A percentile compares a stretch with the other conserved stretches of the same genome.
Conservation (phyloP, 30 jellyfish, hydroid and myxozoan species). For the Hydractinia echinata region DNA sequence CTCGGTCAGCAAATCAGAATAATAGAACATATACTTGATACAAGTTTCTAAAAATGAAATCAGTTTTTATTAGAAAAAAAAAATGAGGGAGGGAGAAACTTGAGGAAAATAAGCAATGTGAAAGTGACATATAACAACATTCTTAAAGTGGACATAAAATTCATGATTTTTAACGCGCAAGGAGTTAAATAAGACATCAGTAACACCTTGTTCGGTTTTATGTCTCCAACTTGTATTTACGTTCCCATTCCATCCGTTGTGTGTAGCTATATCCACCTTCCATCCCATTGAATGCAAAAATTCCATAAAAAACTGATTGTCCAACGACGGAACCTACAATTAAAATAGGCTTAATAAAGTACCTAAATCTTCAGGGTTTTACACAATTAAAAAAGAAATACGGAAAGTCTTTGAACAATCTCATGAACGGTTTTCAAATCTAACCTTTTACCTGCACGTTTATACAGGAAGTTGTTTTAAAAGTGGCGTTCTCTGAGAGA, state of each 20-base stretch:
- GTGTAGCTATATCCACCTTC: constrained; percentile 70
- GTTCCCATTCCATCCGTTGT: constrained; percentile 91
- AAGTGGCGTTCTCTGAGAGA: too few relatives aligned
- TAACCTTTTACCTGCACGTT: too few relatives aligned
- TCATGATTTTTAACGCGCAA: too few relatives aligned
- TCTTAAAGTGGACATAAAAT: too few relatives aligned
- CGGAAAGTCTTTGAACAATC: too few relatives aligned
- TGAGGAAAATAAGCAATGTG: background rate
- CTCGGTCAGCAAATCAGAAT: constrained; percentile 75
- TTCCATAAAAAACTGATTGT: constrained; percentile 59
- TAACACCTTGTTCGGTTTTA: background rate
- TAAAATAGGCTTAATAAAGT: background rate
- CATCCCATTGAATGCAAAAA: constrained; percentile 86
- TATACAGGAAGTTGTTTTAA: too few relatives aligned
- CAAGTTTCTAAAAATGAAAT: background rate
- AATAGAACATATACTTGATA: constrained; percentile 52
- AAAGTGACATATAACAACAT: background rate
- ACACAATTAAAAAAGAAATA: too few relatives aligned
- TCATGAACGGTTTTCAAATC: too few relatives aligned
- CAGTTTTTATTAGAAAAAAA: background rate
- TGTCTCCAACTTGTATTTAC: constrained; percentile 48
- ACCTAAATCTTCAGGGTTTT: too few relatives aligned
- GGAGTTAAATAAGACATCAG: too few relatives aligned
- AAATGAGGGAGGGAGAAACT: background rate
- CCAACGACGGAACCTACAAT: constrained; percentile 53